These are phyloP conservation scores for Oostethus manadensis DNA, from an alignment of 2,113 vertebrate species.

Conservation along the genomic window DNA sequence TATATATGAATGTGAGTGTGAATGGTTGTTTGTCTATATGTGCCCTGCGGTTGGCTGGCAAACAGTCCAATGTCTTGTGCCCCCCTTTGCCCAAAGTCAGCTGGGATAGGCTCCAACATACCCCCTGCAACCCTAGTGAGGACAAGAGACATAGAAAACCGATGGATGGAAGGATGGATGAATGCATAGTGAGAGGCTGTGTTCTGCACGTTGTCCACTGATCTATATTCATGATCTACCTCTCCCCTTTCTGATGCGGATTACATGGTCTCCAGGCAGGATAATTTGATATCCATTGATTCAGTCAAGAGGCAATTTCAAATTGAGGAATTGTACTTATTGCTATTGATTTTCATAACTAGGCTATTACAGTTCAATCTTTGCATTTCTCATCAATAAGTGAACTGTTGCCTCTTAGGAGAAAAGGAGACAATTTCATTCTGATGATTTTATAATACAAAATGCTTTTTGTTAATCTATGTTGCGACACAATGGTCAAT, in stretches of 20 bases:
- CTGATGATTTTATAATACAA: neutral
- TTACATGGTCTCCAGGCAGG: slow-evolving; percentile 57
- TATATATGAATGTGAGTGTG: no score
- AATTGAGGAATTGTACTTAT: slow-evolving; percentile 75
- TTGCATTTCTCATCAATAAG: slow-evolving; percentile 47
- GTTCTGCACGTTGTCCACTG: slow-evolving; percentile 35
- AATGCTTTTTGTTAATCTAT: neutral
- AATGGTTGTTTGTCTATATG: no score
- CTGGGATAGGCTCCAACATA: no score
- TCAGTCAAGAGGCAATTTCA: slow-evolving; percentile 66
- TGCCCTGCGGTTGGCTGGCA: no score
- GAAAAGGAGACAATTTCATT: slow-evolving; percentile 1
- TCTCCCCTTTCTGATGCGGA: slow-evolving; percentile 52
- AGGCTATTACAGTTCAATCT: slow-evolving; percentile 74
- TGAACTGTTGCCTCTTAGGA: slow-evolving; percentile 27
- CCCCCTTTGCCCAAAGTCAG: no score
- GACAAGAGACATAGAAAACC: no score
- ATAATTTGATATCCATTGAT: slow-evolving; percentile 77
- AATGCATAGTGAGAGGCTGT: slow-evolving; percentile 26
- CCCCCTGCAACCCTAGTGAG: no score
- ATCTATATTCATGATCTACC: slow-evolving; percentile 56
- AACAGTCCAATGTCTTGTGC: no score
- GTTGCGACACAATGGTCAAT: neutral
- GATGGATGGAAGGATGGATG: no score
- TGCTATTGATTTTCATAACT: slow-evolving; percentile 81